phyloP scores from a whole-genome alignment of 2,113 vertebrate species.

The Cardinalis cardinalis region DNA sequence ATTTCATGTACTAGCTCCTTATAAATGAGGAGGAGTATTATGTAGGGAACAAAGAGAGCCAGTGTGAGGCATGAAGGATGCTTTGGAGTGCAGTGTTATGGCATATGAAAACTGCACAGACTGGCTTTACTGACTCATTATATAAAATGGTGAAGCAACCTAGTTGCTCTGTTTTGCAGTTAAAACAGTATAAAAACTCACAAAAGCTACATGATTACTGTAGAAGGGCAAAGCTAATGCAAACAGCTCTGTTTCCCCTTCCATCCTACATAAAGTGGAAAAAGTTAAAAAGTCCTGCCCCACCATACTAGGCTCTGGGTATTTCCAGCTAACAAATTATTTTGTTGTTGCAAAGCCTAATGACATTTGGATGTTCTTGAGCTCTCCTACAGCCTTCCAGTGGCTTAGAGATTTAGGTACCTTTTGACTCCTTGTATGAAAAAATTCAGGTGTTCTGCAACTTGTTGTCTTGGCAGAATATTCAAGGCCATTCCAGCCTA shows the following conservation, averaged over 20 bases:
- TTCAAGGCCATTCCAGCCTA: not conserved
- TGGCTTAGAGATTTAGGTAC: not conserved
- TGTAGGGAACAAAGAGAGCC: not conserved
- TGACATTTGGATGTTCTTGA: not conserved
- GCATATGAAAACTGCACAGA: not conserved
- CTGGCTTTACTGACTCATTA: not conserved
- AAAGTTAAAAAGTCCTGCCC: not conserved
- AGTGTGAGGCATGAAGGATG: not conserved
- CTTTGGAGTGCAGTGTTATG: not conserved
- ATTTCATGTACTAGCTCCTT: not conserved
- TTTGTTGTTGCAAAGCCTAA: not conserved
- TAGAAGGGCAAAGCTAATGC: not conserved
- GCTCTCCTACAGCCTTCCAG: not conserved
- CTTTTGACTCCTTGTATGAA: not conserved
- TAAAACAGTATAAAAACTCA: not conserved
- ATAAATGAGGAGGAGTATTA: not conserved
- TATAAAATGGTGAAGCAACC: not conserved
- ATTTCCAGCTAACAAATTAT: not conserved
- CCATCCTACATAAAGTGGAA: not conserved
- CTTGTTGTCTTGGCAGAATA: not conserved
- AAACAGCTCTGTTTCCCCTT: not conserved
- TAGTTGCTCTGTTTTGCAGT: not conserved
- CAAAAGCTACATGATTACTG: not conserved
- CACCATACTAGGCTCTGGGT: rapidly evolving
- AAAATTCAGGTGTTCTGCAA: not conserved